Conservation (phyloP, 2,888 invertebrate genomes). For the Deroplatys truncata region DNA sequence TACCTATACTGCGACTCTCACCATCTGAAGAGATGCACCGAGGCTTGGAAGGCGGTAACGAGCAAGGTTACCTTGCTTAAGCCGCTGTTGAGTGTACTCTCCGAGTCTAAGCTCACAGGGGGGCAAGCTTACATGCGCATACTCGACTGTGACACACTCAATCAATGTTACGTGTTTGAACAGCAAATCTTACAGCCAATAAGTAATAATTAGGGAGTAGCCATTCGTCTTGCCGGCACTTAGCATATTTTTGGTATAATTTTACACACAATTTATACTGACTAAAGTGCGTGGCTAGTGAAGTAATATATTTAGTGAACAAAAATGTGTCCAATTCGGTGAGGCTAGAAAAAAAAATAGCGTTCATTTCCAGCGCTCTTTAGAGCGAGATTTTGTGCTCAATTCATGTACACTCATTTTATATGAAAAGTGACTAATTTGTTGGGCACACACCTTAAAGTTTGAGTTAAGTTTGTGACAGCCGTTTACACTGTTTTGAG, state of each 20-base stretch:
- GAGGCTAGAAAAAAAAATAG: background rate
- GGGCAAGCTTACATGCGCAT: conserved; percentile 15
- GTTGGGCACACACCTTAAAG: no score
- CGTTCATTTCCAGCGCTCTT: background rate
- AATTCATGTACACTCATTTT: background rate
- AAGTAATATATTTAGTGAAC: background rate
- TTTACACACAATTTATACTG: background rate
- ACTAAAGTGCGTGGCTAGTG: background rate
- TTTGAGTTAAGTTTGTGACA: no score
- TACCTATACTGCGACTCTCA: no score
- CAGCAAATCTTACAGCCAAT: background rate
- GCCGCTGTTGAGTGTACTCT: background rate
- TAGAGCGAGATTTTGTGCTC: background rate
- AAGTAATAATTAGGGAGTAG: background rate
- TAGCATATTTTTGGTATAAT: background rate
- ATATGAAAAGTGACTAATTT: background rate
- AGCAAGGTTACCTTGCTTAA: background rate
- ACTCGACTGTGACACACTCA: background rate
- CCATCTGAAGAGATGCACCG: no score
- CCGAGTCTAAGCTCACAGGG: background rate
- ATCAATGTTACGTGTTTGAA: background rate
- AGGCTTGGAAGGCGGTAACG: no score
- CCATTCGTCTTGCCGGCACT: background rate
- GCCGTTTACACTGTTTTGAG: no score
- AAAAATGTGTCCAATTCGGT: background rate